Evolutionary conservation across 2,113 vertebrate species (phyloP), one percentile per base, ranked within the genome.

Genomic region (Eubucco bourcierii): DNA sequence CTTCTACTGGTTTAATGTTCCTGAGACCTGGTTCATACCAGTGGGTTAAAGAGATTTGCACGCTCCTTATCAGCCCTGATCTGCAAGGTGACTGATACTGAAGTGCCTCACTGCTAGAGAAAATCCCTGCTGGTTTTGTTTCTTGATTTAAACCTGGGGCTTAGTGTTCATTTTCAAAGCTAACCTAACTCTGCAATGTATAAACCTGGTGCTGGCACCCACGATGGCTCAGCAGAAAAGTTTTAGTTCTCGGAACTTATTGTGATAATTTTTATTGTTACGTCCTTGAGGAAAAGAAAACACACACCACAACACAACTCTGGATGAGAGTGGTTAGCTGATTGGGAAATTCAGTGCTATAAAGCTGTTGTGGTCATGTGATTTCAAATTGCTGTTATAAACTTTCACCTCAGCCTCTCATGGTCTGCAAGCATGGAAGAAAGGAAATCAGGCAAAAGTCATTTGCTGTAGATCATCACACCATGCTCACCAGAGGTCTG

Each of bases 321-420:
- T 25, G 79, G 61, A 39, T 1, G 1, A 39, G 56, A 53, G 27
- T 4, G 1, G 80, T 11, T 50, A 87, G 58, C 84, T 28, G 73
- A 80, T 91, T 4, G 33, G 90, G 84, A 90, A 83, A 76, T 90
- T 93, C 65, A 85, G 75, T 5, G 28, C 80, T 81, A n/a, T 94
- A 93, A 96, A 95, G 72, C 53, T 55, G 24, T 12, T 75, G 76
- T 71, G 50, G 93, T 93, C 91, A 4, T 7, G 91, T 73, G 80
- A 29, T 67, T 91, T 83, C 41, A 72, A 88, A 95, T 92, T 90
- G 90, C 87, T 65, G 53, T 21, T 59, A 2, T 93, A 95, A 95
- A 94, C 84, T 84, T 94, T 73, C 75, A 47, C 84, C 93, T 80
- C 41, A 0, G 23, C 58, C n/a, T 89, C 80, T 77, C 65, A 2